These are phyloP conservation scores for Sisyra terminalis DNA, from an alignment of 2,888 invertebrate species.

Conservation along the genomic window DNA sequence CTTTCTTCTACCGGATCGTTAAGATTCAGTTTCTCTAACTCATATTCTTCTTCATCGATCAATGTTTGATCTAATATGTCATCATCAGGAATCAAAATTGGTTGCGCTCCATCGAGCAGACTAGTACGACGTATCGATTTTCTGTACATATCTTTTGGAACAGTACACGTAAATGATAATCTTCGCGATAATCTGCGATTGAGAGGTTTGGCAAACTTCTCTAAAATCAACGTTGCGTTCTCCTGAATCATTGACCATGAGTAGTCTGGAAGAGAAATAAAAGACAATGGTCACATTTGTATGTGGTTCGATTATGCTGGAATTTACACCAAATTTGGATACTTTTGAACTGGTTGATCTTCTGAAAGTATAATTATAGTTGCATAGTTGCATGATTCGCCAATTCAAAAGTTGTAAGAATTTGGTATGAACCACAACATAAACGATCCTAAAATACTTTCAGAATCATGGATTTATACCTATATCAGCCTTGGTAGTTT, in stretches of 20 bases:
- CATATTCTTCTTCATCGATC: not conserved
- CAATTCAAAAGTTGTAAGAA: too few relatives aligned
- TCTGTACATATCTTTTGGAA: constrained; percentile 34
- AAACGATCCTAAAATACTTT: too few relatives aligned
- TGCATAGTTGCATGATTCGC: too few relatives aligned
- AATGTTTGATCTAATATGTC: not conserved
- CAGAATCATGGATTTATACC: constrained; percentile 17
- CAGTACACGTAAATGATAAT: constrained; percentile 38
- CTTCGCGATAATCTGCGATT: constrained; percentile 34
- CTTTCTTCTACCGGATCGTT: not conserved
- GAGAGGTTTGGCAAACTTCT: constrained; percentile 22
- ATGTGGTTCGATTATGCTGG: too few relatives aligned
- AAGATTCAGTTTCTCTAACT: not conserved
- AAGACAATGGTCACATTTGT: not conserved
- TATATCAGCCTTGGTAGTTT: constrained; percentile 57
- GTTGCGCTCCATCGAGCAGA: constrained; percentile 35
- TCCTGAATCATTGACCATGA: constrained; percentile 45
- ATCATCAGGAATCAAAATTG: constrained; percentile 32
- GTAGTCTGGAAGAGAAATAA: constrained; percentile 25
- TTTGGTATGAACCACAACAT: too few relatives aligned
- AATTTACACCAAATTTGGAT: too few relatives aligned
- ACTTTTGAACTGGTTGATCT: too few relatives aligned
- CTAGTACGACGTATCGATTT: constrained; percentile 32
- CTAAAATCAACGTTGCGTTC: constrained; percentile 27
- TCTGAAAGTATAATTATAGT: too few relatives aligned